Evolutionary conservation across 2,888 invertebrate species (phyloP).

Genomic region (Eristalis tenax): DNA sequence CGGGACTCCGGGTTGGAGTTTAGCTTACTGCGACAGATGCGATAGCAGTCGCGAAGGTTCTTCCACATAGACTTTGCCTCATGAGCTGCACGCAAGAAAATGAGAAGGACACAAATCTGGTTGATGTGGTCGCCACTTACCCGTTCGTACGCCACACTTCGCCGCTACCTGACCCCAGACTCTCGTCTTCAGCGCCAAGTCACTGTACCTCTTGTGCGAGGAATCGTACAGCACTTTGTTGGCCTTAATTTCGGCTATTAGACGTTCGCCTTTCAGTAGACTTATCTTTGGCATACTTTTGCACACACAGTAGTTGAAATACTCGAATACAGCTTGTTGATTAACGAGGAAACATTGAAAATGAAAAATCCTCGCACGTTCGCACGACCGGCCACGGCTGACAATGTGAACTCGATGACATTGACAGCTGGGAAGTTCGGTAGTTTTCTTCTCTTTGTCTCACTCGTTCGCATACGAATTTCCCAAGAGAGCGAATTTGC

Average conservation of each 20-base stretch:
- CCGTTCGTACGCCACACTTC: slow-evolving; percentile 17
- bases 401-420: not conserved
- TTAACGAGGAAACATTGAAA: not conserved
- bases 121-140: slow-evolving; percentile 10
- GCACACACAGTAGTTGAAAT: no score
- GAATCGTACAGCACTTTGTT: slow-evolving; percentile 31
- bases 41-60: slow-evolving; percentile 32
- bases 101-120: no score
- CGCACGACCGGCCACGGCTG: not conserved
- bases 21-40: slow-evolving; percentile 9
- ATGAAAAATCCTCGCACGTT: not conserved
- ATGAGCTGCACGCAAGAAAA: not conserved
- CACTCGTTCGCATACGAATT: slow-evolving; percentile 23
- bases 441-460: not conserved
- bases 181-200: not conserved
- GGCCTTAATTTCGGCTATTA: slow-evolving; percentile 9
- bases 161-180: slow-evolving; percentile 27
- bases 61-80: slow-evolving; percentile 43
- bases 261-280: not conserved
- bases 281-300: slow-evolving; percentile 5
- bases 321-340: not conserved
- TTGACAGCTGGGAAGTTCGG: not conserved
- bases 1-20: not conserved
- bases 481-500: slow-evolving; percentile 1
- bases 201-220: not conserved